These are phyloP conservation scores for Syngnathus typhle DNA, from an alignment of 2,113 vertebrate genomes.

Conservation along the genomic window DNA sequence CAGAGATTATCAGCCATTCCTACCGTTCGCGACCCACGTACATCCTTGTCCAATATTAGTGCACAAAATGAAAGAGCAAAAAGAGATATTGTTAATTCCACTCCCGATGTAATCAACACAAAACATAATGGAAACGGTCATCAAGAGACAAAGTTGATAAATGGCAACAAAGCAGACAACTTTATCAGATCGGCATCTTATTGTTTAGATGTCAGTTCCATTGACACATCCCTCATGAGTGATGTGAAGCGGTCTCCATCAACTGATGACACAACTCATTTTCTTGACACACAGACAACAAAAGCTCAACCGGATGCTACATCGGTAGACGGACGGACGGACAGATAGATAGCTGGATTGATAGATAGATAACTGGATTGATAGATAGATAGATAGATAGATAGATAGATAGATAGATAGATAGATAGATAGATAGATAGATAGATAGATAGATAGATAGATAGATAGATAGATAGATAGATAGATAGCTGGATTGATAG, in stretches of 20 bases:
- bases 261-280: not conserved
- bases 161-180: slow-evolving; percentile 1
- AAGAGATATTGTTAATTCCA: not conserved
- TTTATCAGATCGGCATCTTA: not conserved
- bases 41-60: slow-evolving; percentile 23
- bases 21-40: slow-evolving; percentile 33
- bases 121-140: slow-evolving; percentile 33
- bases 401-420: too few species aligned
- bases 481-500: too few species aligned
- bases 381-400: too few species aligned
- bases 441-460: too few species aligned
- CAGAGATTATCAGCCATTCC: slow-evolving; percentile 46
- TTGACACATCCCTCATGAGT: not conserved
- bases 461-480: too few species aligned
- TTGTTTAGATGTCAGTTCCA: not conserved
- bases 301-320: slow-evolving; percentile 3
- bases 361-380: too few species aligned
- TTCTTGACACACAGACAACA: not conserved
- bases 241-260: slow-evolving; percentile 3
- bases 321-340: not conserved
- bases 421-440: too few species aligned
- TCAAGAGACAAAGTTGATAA: slow-evolving; percentile 7
- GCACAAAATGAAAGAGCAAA: slow-evolving; percentile 26
- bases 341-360: not conserved
- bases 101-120: not conserved